A percentile compares a stretch with the other conserved stretches of the same genome.
These are phyloP conservation scores for Tinea trinotella DNA, from an alignment of 2,888 invertebrate species.

Conservation along the genomic window DNA sequence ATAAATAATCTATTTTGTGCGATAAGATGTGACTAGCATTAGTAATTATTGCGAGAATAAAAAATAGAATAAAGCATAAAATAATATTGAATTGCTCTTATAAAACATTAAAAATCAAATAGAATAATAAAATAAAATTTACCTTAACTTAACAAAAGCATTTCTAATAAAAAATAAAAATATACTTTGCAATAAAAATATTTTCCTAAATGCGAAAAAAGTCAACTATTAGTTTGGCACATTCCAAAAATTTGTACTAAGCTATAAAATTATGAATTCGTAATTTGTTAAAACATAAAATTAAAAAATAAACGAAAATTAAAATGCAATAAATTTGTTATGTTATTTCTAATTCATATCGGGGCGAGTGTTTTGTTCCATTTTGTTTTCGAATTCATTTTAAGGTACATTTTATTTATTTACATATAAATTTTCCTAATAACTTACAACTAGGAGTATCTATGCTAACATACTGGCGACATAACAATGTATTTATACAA, in stretches of 20 bases:
- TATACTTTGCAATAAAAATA: not conserved
- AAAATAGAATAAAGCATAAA: slow-evolving; percentile 24
- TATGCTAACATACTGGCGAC: slow-evolving; percentile 9
- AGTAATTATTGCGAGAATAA: slow-evolving; percentile 66
- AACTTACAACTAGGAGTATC: not conserved
- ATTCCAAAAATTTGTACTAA: slow-evolving; percentile 62
- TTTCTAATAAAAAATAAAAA: slow-evolving; percentile 12
- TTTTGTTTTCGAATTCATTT: slow-evolving; percentile 31
- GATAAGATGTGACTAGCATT: slow-evolving; percentile 69
- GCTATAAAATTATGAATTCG: slow-evolving; percentile 25
- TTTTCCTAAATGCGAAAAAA: slow-evolving; percentile 52
- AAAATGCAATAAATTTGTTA: slow-evolving; percentile 51
- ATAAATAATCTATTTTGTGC: slow-evolving; percentile 46
- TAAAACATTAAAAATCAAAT: slow-evolving; percentile 35
- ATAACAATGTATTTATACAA: not conserved
- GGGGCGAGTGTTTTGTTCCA: slow-evolving; percentile 70
- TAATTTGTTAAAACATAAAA: no score
- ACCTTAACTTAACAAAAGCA: slow-evolving; percentile 26
- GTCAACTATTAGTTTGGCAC: slow-evolving; percentile 66
- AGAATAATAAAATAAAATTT: slow-evolving; percentile 35
- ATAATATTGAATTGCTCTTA: slow-evolving; percentile 20
- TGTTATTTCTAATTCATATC: slow-evolving; percentile 60
- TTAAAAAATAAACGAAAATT: not conserved
- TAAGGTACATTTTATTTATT: slow-evolving; percentile 9
- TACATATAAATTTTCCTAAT: slow-evolving; percentile 5